Percentiles rank a stretch among this genome's conserved stretches.
Evolutionary conservation across 2,888 invertebrate genomes (phyloP).

Genomic region (Ethmia dodecea): DNA sequence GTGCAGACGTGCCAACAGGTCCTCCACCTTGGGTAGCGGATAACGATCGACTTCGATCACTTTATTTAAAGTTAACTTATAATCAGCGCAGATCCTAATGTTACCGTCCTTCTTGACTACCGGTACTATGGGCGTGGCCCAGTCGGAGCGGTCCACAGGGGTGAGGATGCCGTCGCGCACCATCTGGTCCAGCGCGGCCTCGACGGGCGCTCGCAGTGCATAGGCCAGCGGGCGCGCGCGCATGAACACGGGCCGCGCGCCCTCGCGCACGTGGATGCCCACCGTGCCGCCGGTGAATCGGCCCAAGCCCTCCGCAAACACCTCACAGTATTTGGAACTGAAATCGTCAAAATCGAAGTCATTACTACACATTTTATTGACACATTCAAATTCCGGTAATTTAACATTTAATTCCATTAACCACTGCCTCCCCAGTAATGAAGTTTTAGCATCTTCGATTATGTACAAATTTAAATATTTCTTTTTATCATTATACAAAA

Average conservation of each 20-base stretch:
- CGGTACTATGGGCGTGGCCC: constrained; percentile 18
- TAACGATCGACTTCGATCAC: constrained; percentile 8
- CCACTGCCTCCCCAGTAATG: constrained; percentile 17
- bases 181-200: constrained; percentile 12
- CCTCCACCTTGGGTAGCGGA: constrained; percentile 9
- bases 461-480: constrained; percentile 7
- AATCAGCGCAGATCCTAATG: constrained; percentile 13
- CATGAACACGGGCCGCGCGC: constrained; percentile 13
- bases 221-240: constrained; percentile 18
- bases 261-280: constrained; percentile 9
- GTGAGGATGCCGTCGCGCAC: constrained; percentile 13
- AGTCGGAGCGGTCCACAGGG: constrained; percentile 15
- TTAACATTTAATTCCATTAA: constrained; percentile 9
- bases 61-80: constrained; percentile 9
- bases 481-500: constrained; percentile 3
- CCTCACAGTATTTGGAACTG: constrained; percentile 16
- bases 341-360: constrained; percentile 3
- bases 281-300: constrained; percentile 16
- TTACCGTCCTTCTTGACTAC: constrained; percentile 9
- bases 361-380: not conserved
- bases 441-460: not conserved
- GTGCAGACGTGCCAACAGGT: constrained; percentile 7
- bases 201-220: constrained; percentile 21
- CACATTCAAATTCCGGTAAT: constrained; percentile 3
- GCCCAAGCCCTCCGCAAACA: constrained; percentile 7